Evolutionary conservation across 1,140 invertebrate species (phyloP).

Genomic region (Diuraphis noxia): DNA sequence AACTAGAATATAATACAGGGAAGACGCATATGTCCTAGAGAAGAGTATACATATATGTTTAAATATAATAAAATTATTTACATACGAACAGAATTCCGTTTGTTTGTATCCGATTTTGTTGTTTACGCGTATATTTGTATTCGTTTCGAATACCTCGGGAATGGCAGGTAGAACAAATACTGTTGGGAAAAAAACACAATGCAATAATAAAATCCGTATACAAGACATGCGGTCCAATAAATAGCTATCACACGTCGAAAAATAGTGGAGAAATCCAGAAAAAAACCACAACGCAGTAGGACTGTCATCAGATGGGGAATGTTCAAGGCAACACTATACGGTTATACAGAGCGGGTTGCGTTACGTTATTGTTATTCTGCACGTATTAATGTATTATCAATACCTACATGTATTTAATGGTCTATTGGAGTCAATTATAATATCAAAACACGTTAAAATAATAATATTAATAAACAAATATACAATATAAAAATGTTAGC

Average conservation of each 20-base stretch:
- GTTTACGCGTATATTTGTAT: neutral
- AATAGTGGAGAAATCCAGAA: neutral
- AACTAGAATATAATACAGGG: neutral
- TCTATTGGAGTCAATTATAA: no score
- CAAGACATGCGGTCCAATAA: neutral
- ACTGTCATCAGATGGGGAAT: neutral
- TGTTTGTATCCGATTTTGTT: neutral
- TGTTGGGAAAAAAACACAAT: neutral
- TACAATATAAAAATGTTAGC: no score
- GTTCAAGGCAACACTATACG: neutral
- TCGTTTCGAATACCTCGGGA: neutral
- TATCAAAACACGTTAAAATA: no score
- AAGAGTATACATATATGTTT: neutral
- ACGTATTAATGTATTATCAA: no score
- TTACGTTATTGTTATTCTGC: neutral
- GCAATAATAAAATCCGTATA: neutral
- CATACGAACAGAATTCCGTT: neutral
- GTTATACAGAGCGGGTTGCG: neutral
- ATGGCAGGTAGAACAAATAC: neutral
- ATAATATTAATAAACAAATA: no score
- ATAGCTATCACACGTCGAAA: neutral
- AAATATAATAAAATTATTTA: slow-evolving; percentile 9
- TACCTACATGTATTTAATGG: no score
- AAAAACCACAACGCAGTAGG: neutral
- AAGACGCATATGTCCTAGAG: neutral